Evolutionary conservation across 2,888 invertebrate species (phyloP).

Genomic region (Melieria picta): DNA sequence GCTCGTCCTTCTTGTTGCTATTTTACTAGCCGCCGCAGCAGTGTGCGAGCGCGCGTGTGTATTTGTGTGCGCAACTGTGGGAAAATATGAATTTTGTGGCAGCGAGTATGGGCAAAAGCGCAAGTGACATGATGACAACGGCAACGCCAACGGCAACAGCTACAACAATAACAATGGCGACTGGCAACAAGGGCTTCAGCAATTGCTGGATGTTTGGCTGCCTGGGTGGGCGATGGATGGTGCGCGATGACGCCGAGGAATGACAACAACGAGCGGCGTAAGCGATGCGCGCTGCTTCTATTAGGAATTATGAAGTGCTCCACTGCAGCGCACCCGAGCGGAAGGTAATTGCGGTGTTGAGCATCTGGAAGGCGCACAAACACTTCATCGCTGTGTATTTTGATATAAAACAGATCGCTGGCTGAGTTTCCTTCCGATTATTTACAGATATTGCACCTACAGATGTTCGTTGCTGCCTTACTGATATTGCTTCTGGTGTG

Average conservation of each 20-base stretch:
- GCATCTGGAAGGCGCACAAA: slow-evolving; percentile 1
- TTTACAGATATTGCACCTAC: slow-evolving; percentile 6
- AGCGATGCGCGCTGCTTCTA: not conserved
- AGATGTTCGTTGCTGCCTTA: too few relatives aligned
- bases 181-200: too few relatives aligned
- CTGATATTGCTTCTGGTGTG: too few relatives aligned
- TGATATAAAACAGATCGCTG: not conserved
- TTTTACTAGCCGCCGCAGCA: too few relatives aligned
- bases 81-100: slow-evolving; percentile 45
- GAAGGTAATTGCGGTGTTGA: slow-evolving; percentile 18
- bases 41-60: slow-evolving; percentile 24
- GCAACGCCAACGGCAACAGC: not conserved
- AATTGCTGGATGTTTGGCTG: too few relatives aligned
- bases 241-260: not conserved
- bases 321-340: slow-evolving; percentile 6
- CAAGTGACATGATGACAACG: not conserved
- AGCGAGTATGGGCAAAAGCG: slow-evolving; percentile 33
- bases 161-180: too few relatives aligned
- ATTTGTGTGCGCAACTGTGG: slow-evolving; percentile 41
- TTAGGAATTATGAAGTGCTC: not conserved
- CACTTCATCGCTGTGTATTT: not conserved
- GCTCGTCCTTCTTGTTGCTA: not conserved
- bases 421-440: not conserved
- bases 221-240: too few relatives aligned
- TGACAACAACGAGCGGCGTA: not conserved